Percentiles rank a stretch among this genome's conserved stretches.
Conservation (phyloP, 2,113 vertebrate genomes). For the Pogona vitticeps region DNA sequence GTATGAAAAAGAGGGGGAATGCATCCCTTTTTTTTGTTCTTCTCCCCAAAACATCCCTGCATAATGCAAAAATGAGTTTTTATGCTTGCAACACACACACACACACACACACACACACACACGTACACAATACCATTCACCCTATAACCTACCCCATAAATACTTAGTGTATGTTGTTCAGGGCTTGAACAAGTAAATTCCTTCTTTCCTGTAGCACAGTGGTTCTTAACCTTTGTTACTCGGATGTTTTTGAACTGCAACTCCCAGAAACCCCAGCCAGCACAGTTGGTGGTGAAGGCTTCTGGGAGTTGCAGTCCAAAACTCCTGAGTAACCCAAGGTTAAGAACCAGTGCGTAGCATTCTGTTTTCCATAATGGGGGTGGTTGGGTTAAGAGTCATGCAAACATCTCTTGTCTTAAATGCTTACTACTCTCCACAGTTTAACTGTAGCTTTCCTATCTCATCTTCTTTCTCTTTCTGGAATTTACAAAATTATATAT, state of each 20-base stretch:
- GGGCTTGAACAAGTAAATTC: background rate
- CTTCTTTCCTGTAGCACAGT: too few species aligned
- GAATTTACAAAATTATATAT: background rate
- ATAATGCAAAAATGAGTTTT: too few species aligned
- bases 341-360: too few species aligned
- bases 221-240: too few species aligned
- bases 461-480: background rate
- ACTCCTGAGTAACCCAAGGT: too few species aligned
- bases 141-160: background rate
- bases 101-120: too few species aligned
- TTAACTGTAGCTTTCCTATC: background rate
- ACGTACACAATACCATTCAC: background rate
- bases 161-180: background rate
- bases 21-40: background rate
- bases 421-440: background rate
- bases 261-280: too few species aligned
- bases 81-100: background rate
- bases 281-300: too few species aligned
- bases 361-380: background rate
- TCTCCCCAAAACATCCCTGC: background rate
- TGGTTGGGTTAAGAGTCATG: background rate
- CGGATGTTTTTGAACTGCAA: too few species aligned
- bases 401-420: background rate
- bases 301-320: too few species aligned
- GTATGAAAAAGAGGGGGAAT: background rate